Conservation (phyloP, 2,888 invertebrate genomes). For the Danaus chrysippus region DNA sequence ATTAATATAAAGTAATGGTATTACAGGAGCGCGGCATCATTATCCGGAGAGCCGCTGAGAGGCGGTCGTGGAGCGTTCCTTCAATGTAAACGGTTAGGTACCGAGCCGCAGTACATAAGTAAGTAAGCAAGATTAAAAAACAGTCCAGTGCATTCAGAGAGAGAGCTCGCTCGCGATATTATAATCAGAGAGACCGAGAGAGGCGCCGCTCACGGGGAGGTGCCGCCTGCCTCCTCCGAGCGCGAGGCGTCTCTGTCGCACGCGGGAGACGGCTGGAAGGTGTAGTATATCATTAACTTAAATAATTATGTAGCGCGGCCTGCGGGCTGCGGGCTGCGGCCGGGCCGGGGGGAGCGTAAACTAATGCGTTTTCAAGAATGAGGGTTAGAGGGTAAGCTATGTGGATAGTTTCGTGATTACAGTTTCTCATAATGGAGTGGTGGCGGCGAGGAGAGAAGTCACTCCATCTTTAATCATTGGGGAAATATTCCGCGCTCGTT, state of each 20-base stretch:
- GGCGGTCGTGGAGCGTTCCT: background rate
- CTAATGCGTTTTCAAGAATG: constrained; percentile 32
- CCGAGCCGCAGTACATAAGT: constrained; percentile 49
- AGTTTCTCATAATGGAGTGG: constrained; percentile 67
- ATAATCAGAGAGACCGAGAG: constrained; percentile 46
- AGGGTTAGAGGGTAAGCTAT: constrained; percentile 26
- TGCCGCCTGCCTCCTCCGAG: too few relatives aligned
- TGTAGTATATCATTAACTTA: constrained; percentile 76
- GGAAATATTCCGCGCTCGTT: constrained; percentile 57
- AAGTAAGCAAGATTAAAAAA: constrained; percentile 63
- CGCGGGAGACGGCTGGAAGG: constrained; percentile 65
- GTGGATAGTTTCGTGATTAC: constrained; percentile 69
- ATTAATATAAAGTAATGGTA: background rate
- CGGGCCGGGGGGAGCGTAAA: constrained; percentile 36
- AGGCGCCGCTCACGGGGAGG: constrained; percentile 47
- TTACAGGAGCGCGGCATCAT: background rate
- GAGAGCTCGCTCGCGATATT: constrained; percentile 50
- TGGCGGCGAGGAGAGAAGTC: constrained; percentile 39
- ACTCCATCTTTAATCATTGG: constrained; percentile 69
- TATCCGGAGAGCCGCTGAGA: background rate
- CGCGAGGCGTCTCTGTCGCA: constrained; percentile 36
- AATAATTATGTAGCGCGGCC: constrained; percentile 66
- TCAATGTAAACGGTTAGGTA: constrained; percentile 14
- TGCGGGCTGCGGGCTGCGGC: constrained; percentile 31
- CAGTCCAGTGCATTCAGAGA: constrained; percentile 49